A percentile compares a stretch with the other conserved stretches of the same genome.
Evolutionary conservation across 2,113 vertebrate species (phyloP).

Genomic region (Ancistrus triradiatus): DNA sequence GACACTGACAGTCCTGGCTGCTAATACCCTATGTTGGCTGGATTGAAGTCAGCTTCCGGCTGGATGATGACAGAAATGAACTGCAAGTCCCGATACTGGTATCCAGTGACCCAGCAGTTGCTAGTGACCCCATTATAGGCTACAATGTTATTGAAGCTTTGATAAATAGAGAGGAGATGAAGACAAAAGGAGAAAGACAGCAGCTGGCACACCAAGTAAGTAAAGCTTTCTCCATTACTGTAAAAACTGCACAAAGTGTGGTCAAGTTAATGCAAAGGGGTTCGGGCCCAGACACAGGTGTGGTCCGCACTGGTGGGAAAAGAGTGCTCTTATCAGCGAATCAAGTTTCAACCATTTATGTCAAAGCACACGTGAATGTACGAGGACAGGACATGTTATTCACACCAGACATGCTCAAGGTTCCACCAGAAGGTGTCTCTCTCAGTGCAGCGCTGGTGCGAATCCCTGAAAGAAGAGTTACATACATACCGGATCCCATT

Average conservation of each 20-base stretch:
- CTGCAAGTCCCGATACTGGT: too few species aligned
- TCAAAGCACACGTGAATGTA: background rate
- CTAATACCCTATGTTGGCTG: too few species aligned
- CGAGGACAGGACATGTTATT: background rate
- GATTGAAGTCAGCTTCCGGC: slow-evolving; percentile 23
- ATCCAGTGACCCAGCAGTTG: too few species aligned
- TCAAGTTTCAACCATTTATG: slow-evolving; percentile 10
- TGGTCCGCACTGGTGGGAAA: background rate
- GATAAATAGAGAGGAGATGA: background rate
- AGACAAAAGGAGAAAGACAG: background rate
- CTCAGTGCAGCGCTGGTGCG: background rate
- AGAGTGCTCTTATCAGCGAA: slow-evolving; percentile 21
- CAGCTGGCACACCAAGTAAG: slow-evolving; percentile 6
- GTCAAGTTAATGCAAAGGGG: too few species aligned
- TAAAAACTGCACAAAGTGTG: too few species aligned
- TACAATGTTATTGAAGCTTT: slow-evolving; percentile 28
- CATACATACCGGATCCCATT: background rate
- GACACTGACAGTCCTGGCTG: too few species aligned
- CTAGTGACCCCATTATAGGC: too few species aligned
- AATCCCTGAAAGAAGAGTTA: background rate
- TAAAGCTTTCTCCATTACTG: too few species aligned
- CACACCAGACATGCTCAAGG: background rate
- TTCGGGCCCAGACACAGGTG: background rate
- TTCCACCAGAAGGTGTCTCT: background rate
- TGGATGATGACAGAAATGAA: slow-evolving; percentile 31